phyloP scores from a whole-genome alignment of 2,113 vertebrate species.

The Nothocercus julius region DNA sequence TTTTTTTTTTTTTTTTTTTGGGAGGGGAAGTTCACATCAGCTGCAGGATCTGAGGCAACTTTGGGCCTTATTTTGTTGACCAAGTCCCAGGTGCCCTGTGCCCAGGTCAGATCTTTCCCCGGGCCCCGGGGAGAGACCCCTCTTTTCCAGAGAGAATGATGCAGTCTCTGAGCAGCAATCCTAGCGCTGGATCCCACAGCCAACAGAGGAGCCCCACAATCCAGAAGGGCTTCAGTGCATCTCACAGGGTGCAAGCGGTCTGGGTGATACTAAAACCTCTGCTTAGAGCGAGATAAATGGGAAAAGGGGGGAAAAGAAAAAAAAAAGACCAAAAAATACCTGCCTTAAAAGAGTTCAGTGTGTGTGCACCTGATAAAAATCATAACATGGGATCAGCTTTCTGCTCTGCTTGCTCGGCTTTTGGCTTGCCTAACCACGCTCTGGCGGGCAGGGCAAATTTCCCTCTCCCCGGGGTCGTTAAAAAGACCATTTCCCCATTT shows the following conservation, averaged over 20 bases:
- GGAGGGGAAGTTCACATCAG: rapidly evolving
- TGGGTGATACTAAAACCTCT: slow-evolving; percentile 12
- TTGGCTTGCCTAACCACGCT: slow-evolving; percentile 24
- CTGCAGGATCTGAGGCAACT: not conserved
- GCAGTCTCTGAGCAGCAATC: not conserved
- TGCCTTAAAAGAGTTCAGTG: slow-evolving; percentile 42
- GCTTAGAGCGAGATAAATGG: not conserved
- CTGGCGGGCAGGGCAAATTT: slow-evolving; percentile 54
- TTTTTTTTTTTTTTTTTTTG: too few relatives aligned
- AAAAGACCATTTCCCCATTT: slow-evolving; percentile 66
- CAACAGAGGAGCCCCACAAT: not conserved
- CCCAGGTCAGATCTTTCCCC: not conserved
- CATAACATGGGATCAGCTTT: slow-evolving; percentile 63
- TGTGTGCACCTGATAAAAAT: slow-evolving; percentile 71
- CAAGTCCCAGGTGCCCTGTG: not conserved
- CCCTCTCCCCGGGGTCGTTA: slow-evolving; percentile 49
- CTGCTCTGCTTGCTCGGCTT: slow-evolving; percentile 42
- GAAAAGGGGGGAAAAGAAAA: not conserved
- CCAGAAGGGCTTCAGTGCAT: not conserved
- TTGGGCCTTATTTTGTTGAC: not conserved
- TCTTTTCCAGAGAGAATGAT: not conserved
- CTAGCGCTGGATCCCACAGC: not conserved
- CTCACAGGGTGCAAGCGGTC: not conserved
- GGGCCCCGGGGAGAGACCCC: not conserved
- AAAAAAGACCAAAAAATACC: not conserved